phyloP scores from a whole-genome alignment of 2,797 vertebrate species.

The Myoxocephalus aenaeus region DNA sequence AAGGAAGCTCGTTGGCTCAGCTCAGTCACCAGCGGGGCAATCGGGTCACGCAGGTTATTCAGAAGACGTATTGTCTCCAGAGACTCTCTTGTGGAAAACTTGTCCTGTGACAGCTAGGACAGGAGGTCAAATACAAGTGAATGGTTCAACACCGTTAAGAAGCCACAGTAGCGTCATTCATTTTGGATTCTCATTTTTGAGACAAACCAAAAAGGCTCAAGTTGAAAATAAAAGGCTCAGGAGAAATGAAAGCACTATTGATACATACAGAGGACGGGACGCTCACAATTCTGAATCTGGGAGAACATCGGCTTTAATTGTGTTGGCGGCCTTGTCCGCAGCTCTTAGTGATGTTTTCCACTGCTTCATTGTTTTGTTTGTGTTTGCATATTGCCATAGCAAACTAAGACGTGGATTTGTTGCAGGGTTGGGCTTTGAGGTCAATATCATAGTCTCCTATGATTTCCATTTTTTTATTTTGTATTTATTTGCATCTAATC shows the following conservation, averaged over 20 bases:
- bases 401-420: neutral
- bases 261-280: neutral
- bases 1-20: neutral
- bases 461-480: neutral
- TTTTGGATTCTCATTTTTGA: neutral
- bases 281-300: neutral
- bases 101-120: neutral
- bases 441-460: neutral
- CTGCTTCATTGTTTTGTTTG: neutral
- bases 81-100: neutral
- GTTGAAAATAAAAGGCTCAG: too few species aligned
- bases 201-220: too few species aligned
- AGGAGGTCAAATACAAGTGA: neutral
- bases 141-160: neutral
- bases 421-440: neutral
- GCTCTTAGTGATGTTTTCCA: neutral
- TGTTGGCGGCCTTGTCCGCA: neutral
- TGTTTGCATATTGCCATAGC: neutral
- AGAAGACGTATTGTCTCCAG: neutral
- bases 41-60: neutral
- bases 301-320: neutral
- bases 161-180: neutral
- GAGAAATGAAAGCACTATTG: neutral
- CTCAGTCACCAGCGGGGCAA: neutral
- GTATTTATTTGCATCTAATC: conserved; percentile 7